Evolutionary conservation across 2,113 vertebrate genomes (phyloP).

Genomic region (Ptilonorhynchus violaceus): DNA sequence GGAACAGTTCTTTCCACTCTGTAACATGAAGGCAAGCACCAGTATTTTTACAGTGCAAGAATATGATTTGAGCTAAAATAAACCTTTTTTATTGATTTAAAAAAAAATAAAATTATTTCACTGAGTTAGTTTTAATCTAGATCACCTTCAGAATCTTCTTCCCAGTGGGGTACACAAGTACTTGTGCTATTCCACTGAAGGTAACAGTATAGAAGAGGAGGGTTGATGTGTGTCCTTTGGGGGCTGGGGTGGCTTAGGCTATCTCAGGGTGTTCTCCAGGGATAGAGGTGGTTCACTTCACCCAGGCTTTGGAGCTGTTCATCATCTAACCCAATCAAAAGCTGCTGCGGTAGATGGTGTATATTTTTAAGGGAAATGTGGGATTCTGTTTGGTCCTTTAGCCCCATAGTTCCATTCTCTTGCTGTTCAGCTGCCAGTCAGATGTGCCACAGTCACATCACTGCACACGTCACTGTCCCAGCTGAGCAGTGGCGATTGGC

Average conservation of each 20-base stretch:
- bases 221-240: background rate
- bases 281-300: background rate
- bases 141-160: background rate
- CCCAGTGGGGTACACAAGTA: background rate
- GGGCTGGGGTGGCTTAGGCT: background rate
- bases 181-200: background rate
- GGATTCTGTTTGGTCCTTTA: background rate
- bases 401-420: background rate
- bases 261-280: background rate
- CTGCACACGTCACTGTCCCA: background rate
- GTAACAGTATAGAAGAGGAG: background rate
- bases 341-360: background rate
- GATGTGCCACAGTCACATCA: too few relatives aligned
- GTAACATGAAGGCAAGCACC: background rate
- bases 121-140: background rate
- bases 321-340: background rate
- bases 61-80: background rate
- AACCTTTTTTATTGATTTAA: background rate
- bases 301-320: background rate
- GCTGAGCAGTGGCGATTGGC: background rate
- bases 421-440: background rate
- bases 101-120: too few relatives aligned
- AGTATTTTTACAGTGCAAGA: background rate
- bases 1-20: background rate
- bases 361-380: background rate